Percentiles rank a stretch among this genome's conserved stretches.
Evolutionary conservation across 23 tunicate species (phyloP).

Genomic region (Clavelina lepadiformis): DNA sequence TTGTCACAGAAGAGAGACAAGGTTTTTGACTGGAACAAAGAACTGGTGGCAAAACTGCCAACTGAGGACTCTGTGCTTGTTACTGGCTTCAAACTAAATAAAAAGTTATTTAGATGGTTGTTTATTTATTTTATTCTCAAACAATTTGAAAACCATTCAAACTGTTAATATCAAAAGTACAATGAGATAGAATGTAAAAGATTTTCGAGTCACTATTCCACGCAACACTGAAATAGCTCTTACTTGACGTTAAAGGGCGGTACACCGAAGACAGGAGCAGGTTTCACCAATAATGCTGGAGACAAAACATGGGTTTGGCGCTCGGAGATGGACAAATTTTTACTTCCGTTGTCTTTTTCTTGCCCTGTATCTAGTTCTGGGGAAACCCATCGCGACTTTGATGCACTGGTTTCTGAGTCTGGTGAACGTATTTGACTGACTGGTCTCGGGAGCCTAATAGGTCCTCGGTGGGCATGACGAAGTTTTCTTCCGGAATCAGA

Average conservation of each 20-base stretch:
- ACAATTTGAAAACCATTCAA: too few relatives aligned
- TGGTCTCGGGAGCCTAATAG: constrained; percentile 30
- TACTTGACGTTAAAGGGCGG: constrained; percentile 47
- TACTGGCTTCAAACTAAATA: too few relatives aligned
- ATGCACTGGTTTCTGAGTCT: constrained; percentile 21
- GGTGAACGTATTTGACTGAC: constrained; percentile 3
- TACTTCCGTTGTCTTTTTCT: neutral
- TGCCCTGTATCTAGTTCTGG: constrained; percentile 12
- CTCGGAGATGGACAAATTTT: neutral
- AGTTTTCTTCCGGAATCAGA: constrained; percentile 19
- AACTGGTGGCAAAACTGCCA: constrained; percentile 11
- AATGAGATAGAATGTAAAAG: too few relatives aligned
- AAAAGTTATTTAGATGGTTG: neutral
- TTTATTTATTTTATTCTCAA: too few relatives aligned
- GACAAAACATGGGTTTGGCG: constrained; percentile 3
- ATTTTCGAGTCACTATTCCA: too few relatives aligned
- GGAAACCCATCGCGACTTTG: constrained; percentile 3
- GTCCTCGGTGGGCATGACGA: constrained; percentile 13
- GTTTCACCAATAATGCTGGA: constrained; percentile 11
- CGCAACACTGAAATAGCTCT: neutral
- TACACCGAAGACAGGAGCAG: constrained; percentile 55
- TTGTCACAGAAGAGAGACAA: constrained; percentile 25
- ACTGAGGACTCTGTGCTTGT: too few relatives aligned
- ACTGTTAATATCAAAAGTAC: too few relatives aligned
- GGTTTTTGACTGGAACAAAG: constrained; percentile 1